phyloP scores from a whole-genome alignment of 2,113 vertebrate genomes.

The Chloropsis cyanopogon region DNA sequence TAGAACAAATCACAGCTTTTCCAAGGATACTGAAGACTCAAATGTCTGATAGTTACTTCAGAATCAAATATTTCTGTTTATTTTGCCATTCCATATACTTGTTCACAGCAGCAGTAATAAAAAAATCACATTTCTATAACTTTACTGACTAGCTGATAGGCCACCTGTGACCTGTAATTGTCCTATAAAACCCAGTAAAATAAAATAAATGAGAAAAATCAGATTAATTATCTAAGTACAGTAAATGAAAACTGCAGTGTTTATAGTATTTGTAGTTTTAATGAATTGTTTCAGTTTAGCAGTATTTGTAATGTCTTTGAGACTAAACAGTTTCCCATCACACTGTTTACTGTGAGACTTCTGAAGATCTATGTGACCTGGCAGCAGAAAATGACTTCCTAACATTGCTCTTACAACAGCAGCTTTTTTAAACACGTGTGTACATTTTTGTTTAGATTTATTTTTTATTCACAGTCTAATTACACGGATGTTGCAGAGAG shows the following conservation, averaged over 20 bases:
- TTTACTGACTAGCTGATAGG: not conserved
- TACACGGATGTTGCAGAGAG: slow-evolving; percentile 95
- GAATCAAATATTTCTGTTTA: not conserved
- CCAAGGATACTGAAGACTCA: not conserved
- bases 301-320: not conserved
- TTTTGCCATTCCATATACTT: not conserved
- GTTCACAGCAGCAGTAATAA: not conserved
- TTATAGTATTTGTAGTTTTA: not conserved
- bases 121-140: not conserved
- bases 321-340: not conserved
- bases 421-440: not conserved
- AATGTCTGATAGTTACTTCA: not conserved
- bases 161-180: not conserved
- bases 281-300: not conserved
- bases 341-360: not conserved
- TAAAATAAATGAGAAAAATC: not conserved
- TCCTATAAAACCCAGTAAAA: not conserved
- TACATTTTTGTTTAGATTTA: slow-evolving; percentile 14
- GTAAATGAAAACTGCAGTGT: not conserved
- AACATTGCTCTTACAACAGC: not conserved
- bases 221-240: not conserved
- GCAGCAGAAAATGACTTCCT: not conserved
- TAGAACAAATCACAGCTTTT: not conserved
- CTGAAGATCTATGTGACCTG: not conserved
- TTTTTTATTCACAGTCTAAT: slow-evolving; percentile 82